Conservation (phyloP, 2,888 invertebrate genomes). For the Ferdinandea cuprea region DNA sequence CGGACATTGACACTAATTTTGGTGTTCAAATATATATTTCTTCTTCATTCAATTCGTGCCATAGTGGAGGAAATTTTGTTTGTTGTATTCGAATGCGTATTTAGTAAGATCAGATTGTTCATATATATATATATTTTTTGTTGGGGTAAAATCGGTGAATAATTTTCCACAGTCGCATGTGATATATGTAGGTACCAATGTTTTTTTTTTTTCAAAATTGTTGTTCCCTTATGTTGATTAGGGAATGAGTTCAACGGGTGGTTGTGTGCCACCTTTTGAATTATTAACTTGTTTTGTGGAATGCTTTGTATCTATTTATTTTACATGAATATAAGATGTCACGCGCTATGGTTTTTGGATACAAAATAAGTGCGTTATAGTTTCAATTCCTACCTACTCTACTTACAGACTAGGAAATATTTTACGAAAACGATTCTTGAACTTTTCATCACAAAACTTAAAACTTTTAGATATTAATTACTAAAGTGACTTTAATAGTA, state of each 20-base stretch:
- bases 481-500: no score
- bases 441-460: no score
- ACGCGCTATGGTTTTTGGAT: no score
- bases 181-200: no score
- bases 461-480: no score
- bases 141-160: constrained; percentile 1
- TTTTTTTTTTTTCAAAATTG: neutral
- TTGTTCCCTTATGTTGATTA: no score
- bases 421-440: no score
- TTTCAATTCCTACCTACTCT: no score
- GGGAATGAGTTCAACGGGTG: neutral
- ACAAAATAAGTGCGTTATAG: constrained; percentile 19
- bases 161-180: constrained; percentile 4
- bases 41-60: constrained; percentile 45
- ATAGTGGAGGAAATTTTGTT: constrained; percentile 21
- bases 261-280: constrained; percentile 26
- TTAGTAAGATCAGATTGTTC: constrained; percentile 16
- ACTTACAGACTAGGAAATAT: no score
- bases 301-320: neutral
- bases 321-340: constrained; percentile 18
- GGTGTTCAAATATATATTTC: constrained; percentile 42
- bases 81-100: constrained; percentile 18
- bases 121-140: neutral
- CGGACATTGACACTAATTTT: constrained; percentile 82
- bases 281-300: constrained; percentile 22